Percentiles rank a stretch among this genome's conserved stretches.
phyloP scores from a whole-genome alignment of 2,888 invertebrate genomes.

The Cerceris rybyensis region DNA sequence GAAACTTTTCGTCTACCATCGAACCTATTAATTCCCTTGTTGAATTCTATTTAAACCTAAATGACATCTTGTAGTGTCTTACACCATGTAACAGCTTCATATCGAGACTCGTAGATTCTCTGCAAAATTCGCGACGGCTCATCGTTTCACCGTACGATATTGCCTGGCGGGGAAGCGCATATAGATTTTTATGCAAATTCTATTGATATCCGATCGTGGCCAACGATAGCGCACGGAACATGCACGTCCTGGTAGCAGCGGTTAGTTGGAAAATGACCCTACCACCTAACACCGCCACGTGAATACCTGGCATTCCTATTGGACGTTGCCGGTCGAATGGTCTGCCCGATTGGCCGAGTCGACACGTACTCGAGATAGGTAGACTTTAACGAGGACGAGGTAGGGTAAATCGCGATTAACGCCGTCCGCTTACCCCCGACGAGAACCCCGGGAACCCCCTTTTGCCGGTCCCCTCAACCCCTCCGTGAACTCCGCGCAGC shows the following conservation, averaged over 20 bases:
- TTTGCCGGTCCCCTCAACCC: neutral
- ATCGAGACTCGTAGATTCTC: slow-evolving; percentile 38
- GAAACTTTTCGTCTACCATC: neutral
- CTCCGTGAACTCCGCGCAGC: slow-evolving; percentile 49
- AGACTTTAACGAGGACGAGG: slow-evolving; percentile 49
- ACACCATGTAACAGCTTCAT: neutral
- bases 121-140: slow-evolving; percentile 53
- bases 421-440: slow-evolving; percentile 42
- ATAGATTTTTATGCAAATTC: slow-evolving; percentile 81
- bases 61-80: neutral
- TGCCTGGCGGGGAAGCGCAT: slow-evolving; percentile 66
- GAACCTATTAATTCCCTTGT: neutral
- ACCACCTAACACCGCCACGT: slow-evolving; percentile 38
- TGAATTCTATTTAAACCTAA: neutral
- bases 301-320: slow-evolving; percentile 36
- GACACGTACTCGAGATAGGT: slow-evolving; percentile 19
- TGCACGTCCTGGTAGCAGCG: slow-evolving; percentile 69
- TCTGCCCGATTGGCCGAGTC: slow-evolving; percentile 54
- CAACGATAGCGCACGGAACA: slow-evolving; percentile 73
- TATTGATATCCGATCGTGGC: slow-evolving; percentile 79
- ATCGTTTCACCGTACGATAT: slow-evolving; percentile 54
- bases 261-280: slow-evolving; percentile 64
- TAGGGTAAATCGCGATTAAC: slow-evolving; percentile 67
- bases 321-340: slow-evolving; percentile 57
- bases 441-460: slow-evolving; percentile 39